phyloP scores from a whole-genome alignment of 2,113 vertebrate species.

The Plecotus auritus region DNA sequence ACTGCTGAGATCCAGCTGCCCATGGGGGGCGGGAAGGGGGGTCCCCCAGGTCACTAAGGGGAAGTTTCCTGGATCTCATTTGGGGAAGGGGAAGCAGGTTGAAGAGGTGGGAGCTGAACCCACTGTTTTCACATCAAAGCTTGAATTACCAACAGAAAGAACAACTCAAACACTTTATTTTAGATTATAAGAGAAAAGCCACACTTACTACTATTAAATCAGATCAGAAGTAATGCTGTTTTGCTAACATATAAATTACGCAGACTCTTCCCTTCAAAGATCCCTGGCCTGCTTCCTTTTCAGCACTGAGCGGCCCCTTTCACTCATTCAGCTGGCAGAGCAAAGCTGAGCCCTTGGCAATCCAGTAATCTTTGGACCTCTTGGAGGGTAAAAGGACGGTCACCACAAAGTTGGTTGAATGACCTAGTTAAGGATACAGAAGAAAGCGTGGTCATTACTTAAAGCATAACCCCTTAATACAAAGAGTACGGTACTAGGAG shows the following conservation, averaged over 20 bases:
- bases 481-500: not conserved
- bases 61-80: not conserved
- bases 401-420: conserved; percentile 87
- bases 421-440: conserved; percentile 72
- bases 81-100: not conserved
- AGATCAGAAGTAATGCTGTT: not conserved
- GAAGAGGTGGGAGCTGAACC: not conserved
- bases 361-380: conserved; percentile 83
- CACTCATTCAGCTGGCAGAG: conserved; percentile 85
- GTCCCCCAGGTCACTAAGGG: not conserved
- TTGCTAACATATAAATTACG: not conserved
- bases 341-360: conserved; percentile 84
- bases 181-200: conserved; percentile 4
- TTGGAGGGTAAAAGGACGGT: conserved; percentile 83
- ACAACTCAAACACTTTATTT: conserved; percentile 51
- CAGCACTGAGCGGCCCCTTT: not conserved
- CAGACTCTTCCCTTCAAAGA: not conserved
- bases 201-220: not conserved
- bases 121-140: not conserved
- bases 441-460: not conserved
- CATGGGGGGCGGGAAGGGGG: too few relatives aligned
- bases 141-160: not conserved
- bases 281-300: not conserved
- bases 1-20: not conserved
- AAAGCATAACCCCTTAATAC: not conserved